Conservation (phyloP, 2,888 invertebrate species). For the Itoplectis maculator region DNA sequence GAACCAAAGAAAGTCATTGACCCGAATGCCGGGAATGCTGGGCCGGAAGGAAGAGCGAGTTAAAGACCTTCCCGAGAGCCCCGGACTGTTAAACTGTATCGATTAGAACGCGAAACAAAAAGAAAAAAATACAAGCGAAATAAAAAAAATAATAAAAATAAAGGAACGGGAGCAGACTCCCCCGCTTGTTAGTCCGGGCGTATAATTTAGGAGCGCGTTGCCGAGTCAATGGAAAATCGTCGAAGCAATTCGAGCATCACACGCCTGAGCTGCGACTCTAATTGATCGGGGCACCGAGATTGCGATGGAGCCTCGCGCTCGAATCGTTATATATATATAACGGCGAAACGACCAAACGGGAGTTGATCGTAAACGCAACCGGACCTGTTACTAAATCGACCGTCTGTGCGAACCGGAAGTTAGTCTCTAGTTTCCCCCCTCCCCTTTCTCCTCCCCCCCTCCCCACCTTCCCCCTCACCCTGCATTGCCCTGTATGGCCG, state of each 20-base stretch:
- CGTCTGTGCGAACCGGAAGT: slow-evolving; percentile 50
- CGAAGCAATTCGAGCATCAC: slow-evolving; percentile 60
- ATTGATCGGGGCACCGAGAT: slow-evolving; percentile 61
- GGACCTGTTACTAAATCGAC: slow-evolving; percentile 19
- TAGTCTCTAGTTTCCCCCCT: slow-evolving; percentile 32
- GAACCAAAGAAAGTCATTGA: slow-evolving; percentile 8
- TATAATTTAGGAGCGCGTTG: slow-evolving; percentile 55
- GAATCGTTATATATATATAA: not conserved
- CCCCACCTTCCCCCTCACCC: not conserved
- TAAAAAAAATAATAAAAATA: slow-evolving; percentile 8
- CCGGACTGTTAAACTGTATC: slow-evolving; percentile 41
- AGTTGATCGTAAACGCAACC: slow-evolving; percentile 42
- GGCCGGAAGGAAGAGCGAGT: slow-evolving; percentile 5
- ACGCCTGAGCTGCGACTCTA: slow-evolving; percentile 57
- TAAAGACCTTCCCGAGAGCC: slow-evolving; percentile 11
- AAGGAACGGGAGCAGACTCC: slow-evolving; percentile 22
- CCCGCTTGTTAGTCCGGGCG: slow-evolving; percentile 46
- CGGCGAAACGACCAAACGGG: slow-evolving; percentile 13
- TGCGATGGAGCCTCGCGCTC: slow-evolving; percentile 38
- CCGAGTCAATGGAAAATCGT: slow-evolving; percentile 59
- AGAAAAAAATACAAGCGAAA: not conserved
- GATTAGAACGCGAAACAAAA: slow-evolving; percentile 24
- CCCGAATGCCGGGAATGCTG: not conserved
- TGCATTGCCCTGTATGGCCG: slow-evolving; percentile 1
- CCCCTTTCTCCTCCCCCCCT: not conserved